A percentile compares a stretch with the other conserved stretches of the same genome.
These are phyloP conservation scores for Sciurus niger DNA, from an alignment of 2,113 vertebrate genomes.

Conservation along the genomic window DNA sequence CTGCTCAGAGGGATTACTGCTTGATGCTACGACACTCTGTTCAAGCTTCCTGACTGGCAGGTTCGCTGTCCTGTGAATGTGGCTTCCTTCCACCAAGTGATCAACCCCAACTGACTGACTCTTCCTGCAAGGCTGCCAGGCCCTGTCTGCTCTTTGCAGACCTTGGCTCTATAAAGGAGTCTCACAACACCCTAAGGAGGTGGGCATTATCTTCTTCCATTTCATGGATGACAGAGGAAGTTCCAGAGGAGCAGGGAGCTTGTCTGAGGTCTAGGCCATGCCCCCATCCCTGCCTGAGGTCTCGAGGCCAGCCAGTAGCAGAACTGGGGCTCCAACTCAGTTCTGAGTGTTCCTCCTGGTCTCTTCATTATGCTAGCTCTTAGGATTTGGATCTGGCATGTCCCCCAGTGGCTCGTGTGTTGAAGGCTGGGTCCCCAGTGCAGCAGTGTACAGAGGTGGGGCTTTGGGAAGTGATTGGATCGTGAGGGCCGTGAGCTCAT, in stretches of 20 bases:
- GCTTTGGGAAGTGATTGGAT: too few species aligned
- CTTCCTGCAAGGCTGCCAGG: neutral
- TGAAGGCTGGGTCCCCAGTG: too few species aligned
- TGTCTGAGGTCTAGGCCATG: neutral
- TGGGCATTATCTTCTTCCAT: neutral
- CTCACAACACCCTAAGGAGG: neutral
- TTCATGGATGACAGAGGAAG: neutral
- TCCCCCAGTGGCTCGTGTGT: too few species aligned
- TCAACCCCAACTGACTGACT: neutral
- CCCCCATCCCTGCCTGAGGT: neutral
- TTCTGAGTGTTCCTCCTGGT: neutral
- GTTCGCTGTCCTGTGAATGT: neutral
- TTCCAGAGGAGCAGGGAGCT: neutral
- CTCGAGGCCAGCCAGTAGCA: neutral
- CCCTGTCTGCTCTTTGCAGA: neutral
- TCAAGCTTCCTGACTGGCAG: neutral
- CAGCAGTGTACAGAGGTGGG: too few species aligned
- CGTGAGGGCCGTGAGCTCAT: too few species aligned
- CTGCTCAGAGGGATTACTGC: neutral
- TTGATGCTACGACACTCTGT: neutral
- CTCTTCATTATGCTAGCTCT: neutral
- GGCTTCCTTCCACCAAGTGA: neutral
- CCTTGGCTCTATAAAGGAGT: neutral
- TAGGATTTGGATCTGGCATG: neutral
- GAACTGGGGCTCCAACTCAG: neutral